phyloP scores from a whole-genome alignment of 64 coral and sea anemone genomes.

The Stichodactyla mertensii region DNA sequence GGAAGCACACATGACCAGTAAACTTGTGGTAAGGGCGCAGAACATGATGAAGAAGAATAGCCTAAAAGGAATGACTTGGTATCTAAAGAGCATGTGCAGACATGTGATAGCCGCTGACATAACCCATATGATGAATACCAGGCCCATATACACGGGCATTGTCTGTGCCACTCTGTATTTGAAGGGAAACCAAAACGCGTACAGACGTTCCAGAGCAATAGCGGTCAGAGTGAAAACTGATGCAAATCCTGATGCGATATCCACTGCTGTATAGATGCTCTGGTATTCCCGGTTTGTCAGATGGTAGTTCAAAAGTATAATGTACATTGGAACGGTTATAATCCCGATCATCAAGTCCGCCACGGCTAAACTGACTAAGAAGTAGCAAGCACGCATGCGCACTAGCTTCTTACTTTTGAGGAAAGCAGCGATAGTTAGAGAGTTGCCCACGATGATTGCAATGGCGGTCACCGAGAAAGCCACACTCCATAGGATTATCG shows the following conservation, averaged over 20 bases:
- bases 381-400: constrained; percentile 64
- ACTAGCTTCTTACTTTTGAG: constrained; percentile 42
- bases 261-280: constrained; percentile 54
- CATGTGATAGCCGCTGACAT: constrained; percentile 32
- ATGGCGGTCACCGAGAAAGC: constrained; percentile 20
- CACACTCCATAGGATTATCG: constrained; percentile 34
- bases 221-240: constrained; percentile 69
- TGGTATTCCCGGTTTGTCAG: constrained; percentile 49
- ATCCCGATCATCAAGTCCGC: constrained; percentile 61
- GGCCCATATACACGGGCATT: neutral
- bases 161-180: constrained; percentile 6
- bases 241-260: constrained; percentile 66
- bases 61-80: constrained; percentile 22
- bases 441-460: constrained; percentile 40
- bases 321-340: constrained; percentile 68
- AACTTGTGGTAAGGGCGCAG: constrained; percentile 23
- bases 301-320: constrained; percentile 47
- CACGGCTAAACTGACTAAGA: constrained; percentile 51
- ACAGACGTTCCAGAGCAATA: constrained; percentile 55
- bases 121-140: constrained; percentile 33
- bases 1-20: constrained; percentile 40
- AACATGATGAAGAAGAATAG: constrained; percentile 62
- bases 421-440: constrained; percentile 52
- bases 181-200: constrained; percentile 45
- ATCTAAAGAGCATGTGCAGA: constrained; percentile 48